Conservation (phyloP, 2,888 invertebrate genomes). For the Heliconius erato region DNA sequence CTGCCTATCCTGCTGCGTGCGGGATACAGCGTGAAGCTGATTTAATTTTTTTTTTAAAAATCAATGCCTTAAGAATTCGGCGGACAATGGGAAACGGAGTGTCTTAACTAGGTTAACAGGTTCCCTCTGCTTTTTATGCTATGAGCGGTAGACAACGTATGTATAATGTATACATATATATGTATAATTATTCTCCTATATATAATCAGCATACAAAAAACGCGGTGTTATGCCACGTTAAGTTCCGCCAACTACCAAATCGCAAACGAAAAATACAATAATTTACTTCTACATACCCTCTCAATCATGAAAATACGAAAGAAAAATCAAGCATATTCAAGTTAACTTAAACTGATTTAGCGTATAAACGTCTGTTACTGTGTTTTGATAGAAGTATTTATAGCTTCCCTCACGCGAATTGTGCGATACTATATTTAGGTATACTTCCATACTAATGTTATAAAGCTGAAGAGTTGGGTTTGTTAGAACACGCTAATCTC, state of each 20-base stretch:
- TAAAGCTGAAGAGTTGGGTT: neutral
- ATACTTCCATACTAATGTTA: neutral
- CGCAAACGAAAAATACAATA: too few species aligned
- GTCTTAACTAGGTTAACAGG: neutral
- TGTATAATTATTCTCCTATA: too few species aligned
- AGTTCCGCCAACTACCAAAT: neutral
- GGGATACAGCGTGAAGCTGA: too few species aligned
- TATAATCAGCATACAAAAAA: neutral
- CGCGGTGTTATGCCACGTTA: neutral
- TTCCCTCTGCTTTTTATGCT: neutral
- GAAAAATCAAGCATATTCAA: neutral
- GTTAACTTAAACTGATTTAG: neutral
- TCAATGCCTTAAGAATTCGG: neutral
- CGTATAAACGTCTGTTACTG: neutral
- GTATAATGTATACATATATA: too few species aligned
- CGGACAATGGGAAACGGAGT: neutral
- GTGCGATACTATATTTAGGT: constrained; percentile 20
- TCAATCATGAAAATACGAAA: neutral
- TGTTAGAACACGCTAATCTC: neutral
- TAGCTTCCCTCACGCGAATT: constrained; percentile 34
- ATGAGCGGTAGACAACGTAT: neutral
- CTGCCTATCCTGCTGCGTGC: too few species aligned
- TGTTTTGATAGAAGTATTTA: constrained; percentile 4
- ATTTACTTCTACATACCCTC: too few species aligned
- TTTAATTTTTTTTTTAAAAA: too few species aligned